Base-by-base conservation (phyloP, 2,113 vertebrate genomes). In the Podarcis muralis region DNA sequence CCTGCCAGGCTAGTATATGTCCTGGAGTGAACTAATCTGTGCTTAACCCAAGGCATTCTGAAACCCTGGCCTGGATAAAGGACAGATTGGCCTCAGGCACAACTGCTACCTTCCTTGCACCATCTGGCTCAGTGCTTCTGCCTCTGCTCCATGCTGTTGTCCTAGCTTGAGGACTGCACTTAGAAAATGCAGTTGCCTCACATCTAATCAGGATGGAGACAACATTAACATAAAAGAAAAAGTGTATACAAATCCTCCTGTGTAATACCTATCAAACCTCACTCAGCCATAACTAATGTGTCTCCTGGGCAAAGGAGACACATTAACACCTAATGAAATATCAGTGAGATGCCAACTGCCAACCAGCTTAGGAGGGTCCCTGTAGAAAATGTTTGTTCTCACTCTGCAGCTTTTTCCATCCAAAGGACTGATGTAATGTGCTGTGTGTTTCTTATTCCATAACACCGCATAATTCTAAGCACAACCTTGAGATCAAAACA, bases 401-500 rank as follows among this genome's bases (percentile, higher is more conserved):
- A 68, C 81, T 53, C 20, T 71, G n/a, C 75, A 74, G 27, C 74
- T 87, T 89, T 53, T 94, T 88, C 78, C 82, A 89, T 12, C 62
- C 87, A 3, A 0, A 0, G 91, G 86, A 25, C 1, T 1, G 2
- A 27, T 35, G 0, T 62, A 59, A 87, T 88, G 22, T 32, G 13
- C 81, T 83, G 90, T 74, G 87, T 83, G 92, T 91, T 53, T 83
- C 53, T 89, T 89, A 57, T 77, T 77, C 88, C 89, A 6, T 88
- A 94, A 88, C 16, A 84, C 0, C 3, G 72, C 71, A 86, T 89
- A 93, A 93, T 93, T 94, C 85, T 95, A 92, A 91, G 48, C 90
- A 92, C 76, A 95, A 96, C 90, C 23, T 83, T 93, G 92, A 95
- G 83, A 95, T 92, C 90, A 91, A 93, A 96, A 90, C 3, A 90